Conservation (phyloP, 2,888 invertebrate genomes). For the Phasia obesa region DNA sequence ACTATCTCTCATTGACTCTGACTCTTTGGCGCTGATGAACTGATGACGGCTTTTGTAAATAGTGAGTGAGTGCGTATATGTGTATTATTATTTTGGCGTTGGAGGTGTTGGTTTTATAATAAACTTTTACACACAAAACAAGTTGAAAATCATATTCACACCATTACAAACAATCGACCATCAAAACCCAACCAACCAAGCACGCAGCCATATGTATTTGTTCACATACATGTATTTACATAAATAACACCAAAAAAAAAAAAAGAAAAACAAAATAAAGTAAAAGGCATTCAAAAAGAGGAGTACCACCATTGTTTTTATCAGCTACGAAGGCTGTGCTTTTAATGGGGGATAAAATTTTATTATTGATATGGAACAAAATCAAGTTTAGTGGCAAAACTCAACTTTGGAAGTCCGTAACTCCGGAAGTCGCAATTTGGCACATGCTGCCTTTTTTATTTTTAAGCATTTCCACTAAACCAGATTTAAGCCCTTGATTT, state of each 20-base stretch:
- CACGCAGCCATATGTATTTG: slow-evolving; percentile 43
- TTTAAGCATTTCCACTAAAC: too few species aligned
- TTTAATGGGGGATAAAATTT: too few species aligned
- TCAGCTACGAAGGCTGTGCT: background rate
- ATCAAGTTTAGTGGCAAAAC: too few species aligned
- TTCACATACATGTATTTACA: slow-evolving; percentile 5
- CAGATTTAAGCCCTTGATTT: too few species aligned
- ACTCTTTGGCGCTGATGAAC: slow-evolving; percentile 1
- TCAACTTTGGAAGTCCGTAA: too few species aligned
- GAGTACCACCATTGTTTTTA: background rate
- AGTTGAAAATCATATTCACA: slow-evolving; percentile 60
- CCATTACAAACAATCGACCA: slow-evolving; percentile 49
- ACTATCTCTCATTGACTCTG: slow-evolving; percentile 30
- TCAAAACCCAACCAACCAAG: slow-evolving; percentile 45
- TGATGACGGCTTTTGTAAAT: background rate
- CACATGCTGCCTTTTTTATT: too few species aligned
- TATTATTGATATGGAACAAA: too few species aligned
- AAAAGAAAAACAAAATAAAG: background rate
- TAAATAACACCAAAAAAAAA: background rate
- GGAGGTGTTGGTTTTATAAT: slow-evolving; percentile 54
- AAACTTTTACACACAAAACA: slow-evolving; percentile 53
- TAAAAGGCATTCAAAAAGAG: slow-evolving; percentile 12
- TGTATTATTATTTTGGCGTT: slow-evolving; percentile 16
- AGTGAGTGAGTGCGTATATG: background rate
- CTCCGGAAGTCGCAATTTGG: too few species aligned